Conservation (phyloP, 2,113 vertebrate species). For the Opisthocomus hoazin region DNA sequence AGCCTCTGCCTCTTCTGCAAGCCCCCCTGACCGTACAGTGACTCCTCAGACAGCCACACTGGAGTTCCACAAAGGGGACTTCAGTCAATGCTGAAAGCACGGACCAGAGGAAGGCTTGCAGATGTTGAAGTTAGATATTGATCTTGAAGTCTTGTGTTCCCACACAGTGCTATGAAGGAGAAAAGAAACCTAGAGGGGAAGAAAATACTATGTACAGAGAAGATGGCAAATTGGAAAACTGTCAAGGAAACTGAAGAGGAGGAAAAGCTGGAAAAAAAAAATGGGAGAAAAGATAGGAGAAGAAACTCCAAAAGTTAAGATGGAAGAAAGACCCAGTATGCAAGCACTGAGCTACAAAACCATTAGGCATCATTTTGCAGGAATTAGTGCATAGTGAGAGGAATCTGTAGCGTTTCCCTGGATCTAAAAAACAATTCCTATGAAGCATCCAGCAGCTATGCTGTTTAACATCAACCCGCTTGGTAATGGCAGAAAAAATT, state of each 20-base stretch:
- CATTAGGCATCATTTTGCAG: not conserved
- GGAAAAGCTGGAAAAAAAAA: not conserved
- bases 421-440: not conserved
- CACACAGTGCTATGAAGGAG: not conserved
- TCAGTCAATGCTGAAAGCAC: not conserved
- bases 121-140: not conserved
- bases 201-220: not conserved
- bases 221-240: not conserved
- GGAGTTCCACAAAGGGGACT: not conserved
- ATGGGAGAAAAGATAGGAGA: not conserved
- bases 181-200: not conserved
- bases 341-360: not conserved
- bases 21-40: not conserved
- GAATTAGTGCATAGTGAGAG: not conserved
- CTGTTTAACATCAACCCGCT: not conserved
- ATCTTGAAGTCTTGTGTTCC: not conserved
- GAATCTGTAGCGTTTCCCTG: not conserved
- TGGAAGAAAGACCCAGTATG: not conserved
- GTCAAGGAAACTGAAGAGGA: not conserved
- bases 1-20: not conserved
- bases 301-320: not conserved
- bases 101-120: not conserved
- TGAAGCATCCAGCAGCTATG: not conserved
- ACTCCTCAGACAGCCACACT: accelerated
- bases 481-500: not conserved